Evolutionary conservation across 2,113 vertebrate genomes (phyloP), one percentile per base, ranked within the genome.

Genomic region (Salvelinus alpinus): DNA sequence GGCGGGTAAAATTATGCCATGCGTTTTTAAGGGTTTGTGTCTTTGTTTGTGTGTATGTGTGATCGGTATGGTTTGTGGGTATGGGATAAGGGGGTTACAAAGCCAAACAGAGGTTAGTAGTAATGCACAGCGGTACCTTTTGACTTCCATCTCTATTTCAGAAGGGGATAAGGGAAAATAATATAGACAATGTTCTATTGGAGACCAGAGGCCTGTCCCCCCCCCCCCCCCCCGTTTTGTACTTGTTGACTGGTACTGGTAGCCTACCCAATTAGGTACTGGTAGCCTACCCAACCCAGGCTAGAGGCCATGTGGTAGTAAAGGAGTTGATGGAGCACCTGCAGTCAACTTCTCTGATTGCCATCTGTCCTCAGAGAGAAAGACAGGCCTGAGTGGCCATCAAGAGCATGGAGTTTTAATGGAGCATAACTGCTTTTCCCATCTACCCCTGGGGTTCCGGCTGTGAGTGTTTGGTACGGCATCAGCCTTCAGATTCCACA

Each of bases 361-460:
- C 5, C 2, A 0, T 31, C 34, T 27, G 29, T 29, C 64, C 66
- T 69, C 20, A 12, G 31, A 22, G 66, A 69, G 20, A 69, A 20
- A n/a, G 14, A 34, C 20, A 64, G 16, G 27, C 29, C 7, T 29
- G 18, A 67, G 16, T 27, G 25, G 14, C 6, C 13, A 31, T 69
- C 29, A 38, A 44, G 14, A 69, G 16, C 16, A 69, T 44, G 29
- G 34, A 16, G 31, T 44, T 20, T 69, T 69, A 69, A 69, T 38
- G 29, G 29, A 44, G 29, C 24, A 11, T 24, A 38, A 11, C 66
- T 38, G 78, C 64, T 74, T 79, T 79, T 74, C 72, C 38, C 78
- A 74, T 79, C 38, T 70, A 22, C 25, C 65, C 24, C 16, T 5
- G 65, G 5, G 24, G 65, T 16, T 67, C 13, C 27, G 65, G 65